Evolutionary conservation across 2,113 vertebrate species (phyloP), one percentile per base, ranked within the genome.

Genomic region (Romanogobio albipinnatus): DNA sequence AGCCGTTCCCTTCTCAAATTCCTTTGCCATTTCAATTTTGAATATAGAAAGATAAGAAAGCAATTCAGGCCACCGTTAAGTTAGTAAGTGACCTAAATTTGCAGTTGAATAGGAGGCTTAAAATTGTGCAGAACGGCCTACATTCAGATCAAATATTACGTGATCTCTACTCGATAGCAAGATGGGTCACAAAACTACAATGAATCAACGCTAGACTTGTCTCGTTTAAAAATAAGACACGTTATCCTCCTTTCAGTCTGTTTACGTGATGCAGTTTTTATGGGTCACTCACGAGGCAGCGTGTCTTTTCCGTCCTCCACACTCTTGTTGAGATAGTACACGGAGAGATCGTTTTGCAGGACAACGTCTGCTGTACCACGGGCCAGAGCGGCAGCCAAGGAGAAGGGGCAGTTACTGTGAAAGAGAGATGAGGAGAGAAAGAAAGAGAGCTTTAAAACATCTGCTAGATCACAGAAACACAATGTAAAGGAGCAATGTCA

Each of bases 401-500:
- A 97, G 70, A 97, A 99, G 0, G 97, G 98, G 84, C 97, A 99
- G 53, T 99, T 99, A 92, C 98, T 99, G 93, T 49, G 91, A 84
- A 13, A 82, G 45, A 83, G 47, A 85, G 47, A 82, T 49, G 81
- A 68, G 85, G 49, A 70, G 36, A 70, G 59, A 56, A 22, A 56
- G 17, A 26, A 33, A 53, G 29, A 29, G 36, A 43, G 53, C 22
- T 43, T 61, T 59, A 66, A 19, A 43, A 70, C 49, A 56, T 70
- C 80, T 71, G 66, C 29, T 71, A 56, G 11, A 68, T 36, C 24
- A 19, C 15, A 1, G 36, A 29, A 79, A 29, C 58, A 15, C 64
- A 62, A 79, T 79, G 77, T 58, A 62, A 62, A 79, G 15, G 77
- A 79, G 13, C 39, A 15, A 39, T 61, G 56, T 45, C 17, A n/a